Conservation (phyloP, 1,140 invertebrate species). For the Drosophila subobscura region DNA sequence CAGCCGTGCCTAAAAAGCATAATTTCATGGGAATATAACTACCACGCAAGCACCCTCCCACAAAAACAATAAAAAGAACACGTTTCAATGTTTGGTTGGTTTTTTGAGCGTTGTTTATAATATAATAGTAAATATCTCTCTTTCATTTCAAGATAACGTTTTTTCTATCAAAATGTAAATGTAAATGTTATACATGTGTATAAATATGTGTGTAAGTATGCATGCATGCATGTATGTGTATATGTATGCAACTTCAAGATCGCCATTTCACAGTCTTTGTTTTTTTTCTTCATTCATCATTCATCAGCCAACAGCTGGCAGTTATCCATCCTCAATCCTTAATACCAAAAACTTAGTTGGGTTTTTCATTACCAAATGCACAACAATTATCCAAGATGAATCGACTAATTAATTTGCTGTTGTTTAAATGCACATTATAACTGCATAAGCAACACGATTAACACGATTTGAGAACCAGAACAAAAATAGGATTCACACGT, state of each 20-base stretch:
- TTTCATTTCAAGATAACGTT: conserved; percentile 41
- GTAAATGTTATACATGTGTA: conserved; percentile 20
- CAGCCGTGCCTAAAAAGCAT: no score
- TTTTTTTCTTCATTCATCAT: conserved; percentile 45
- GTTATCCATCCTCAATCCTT: conserved; percentile 30
- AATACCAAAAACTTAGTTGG: conserved; percentile 18
- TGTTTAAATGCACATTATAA: conserved; percentile 22
- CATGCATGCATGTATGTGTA: conserved; percentile 39
- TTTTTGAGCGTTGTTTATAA: conserved; percentile 54
- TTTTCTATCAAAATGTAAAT: conserved; percentile 45
- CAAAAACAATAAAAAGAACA: neutral
- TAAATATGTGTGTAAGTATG: conserved; percentile 47
- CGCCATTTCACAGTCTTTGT: conserved; percentile 71
- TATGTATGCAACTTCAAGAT: conserved; percentile 72
- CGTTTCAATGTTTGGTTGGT: neutral
- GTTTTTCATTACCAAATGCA: conserved; percentile 31
- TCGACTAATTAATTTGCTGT: conserved; percentile 9
- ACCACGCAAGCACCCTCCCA: no score
- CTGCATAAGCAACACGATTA: conserved; percentile 6
- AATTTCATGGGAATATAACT: no score
- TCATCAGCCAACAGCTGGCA: conserved; percentile 2
- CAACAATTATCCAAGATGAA: conserved; percentile 22
- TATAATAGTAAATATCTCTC: conserved; percentile 48
- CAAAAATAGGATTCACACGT: conserved; percentile 1
- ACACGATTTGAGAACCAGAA: neutral